Percentiles rank a stretch among this genome's conserved stretches.
phyloP scores from a whole-genome alignment of 2,113 vertebrate species.

The Rhombomys opimus region DNA sequence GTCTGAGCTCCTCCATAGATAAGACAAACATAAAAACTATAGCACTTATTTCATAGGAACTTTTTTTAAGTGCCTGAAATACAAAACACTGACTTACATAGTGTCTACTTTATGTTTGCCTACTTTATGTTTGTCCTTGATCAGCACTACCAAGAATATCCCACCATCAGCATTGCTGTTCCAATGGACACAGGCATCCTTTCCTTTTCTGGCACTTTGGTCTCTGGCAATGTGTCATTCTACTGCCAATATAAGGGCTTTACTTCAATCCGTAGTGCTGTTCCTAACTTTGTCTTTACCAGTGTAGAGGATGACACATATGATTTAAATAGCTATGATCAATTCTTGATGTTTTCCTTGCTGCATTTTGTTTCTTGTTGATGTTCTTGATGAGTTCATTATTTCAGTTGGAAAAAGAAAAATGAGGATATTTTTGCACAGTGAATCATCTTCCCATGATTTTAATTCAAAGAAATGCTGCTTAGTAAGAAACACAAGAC shows the following conservation, averaged over 20 bases:
- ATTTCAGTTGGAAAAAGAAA: slow-evolving; percentile 15
- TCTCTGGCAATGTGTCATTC: not conserved
- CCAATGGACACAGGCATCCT: not conserved
- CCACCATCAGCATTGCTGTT: not conserved
- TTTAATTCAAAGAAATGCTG: slow-evolving; percentile 1
- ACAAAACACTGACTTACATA: not conserved
- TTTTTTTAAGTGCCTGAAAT: not conserved
- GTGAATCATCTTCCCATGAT: not conserved
- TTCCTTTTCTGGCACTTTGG: not conserved
- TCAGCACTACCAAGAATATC: not conserved
- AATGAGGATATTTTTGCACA: slow-evolving; percentile 11
- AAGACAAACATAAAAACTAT: slow-evolving; percentile 34
- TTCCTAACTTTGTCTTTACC: not conserved
- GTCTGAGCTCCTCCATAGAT: not conserved
- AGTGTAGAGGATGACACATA: not conserved
- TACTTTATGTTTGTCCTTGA: not conserved
- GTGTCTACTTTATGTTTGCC: not conserved
- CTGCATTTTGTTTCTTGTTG: not conserved
- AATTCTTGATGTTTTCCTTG: not conserved
- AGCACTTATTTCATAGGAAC: not conserved
- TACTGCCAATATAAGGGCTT: not conserved
- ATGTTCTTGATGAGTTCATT: not conserved
- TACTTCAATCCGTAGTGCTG: not conserved
- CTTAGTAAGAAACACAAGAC: not conserved
- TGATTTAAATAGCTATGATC: not conserved